phyloP scores from a whole-genome alignment of 2,113 vertebrate genomes.

The Halcyon senegalensis region DNA sequence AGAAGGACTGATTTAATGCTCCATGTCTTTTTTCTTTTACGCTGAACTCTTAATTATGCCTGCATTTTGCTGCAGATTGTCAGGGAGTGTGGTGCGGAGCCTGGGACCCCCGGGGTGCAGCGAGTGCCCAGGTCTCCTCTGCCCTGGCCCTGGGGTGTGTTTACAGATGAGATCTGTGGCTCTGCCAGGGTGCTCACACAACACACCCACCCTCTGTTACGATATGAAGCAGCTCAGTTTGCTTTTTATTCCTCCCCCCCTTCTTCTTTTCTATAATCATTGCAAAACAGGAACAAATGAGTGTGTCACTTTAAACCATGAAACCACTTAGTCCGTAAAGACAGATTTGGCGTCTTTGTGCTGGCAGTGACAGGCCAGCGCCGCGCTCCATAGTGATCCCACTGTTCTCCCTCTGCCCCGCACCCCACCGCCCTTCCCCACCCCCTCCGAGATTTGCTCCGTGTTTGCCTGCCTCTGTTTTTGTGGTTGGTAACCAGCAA shows the following conservation, averaged over 20 bases:
- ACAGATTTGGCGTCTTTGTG: constrained; percentile 58
- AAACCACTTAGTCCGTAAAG: constrained; percentile 56
- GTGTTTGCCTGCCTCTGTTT: constrained; percentile 63
- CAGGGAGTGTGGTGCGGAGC: background rate
- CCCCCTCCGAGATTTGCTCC: constrained; percentile 23
- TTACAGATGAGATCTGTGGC: background rate
- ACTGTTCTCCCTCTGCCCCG: constrained; percentile 31
- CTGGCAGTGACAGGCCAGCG: constrained; percentile 55
- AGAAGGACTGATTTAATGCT: constrained; percentile 52
- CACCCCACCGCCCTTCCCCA: background rate
- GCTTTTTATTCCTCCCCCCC: background rate
- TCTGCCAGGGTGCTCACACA: background rate
- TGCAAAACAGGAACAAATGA: constrained; percentile 67
- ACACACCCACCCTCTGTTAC: rapidly evolving
- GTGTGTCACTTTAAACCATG: constrained; percentile 69
- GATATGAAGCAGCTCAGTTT: background rate
- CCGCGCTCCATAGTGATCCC: constrained; percentile 55
- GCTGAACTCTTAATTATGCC: constrained; percentile 36
- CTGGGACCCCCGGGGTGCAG: background rate
- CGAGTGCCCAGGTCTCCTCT: background rate
- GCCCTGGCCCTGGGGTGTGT: background rate
- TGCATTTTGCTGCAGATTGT: background rate
- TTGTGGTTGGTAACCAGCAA: constrained; percentile 69
- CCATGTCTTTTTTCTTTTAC: constrained; percentile 28
- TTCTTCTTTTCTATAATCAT: constrained; percentile 40